A percentile compares a stretch with the other conserved stretches of the same genome.
These are phyloP conservation scores for Hetaerina americana DNA, from an alignment of 1,140 invertebrate genomes.

Conservation along the genomic window DNA sequence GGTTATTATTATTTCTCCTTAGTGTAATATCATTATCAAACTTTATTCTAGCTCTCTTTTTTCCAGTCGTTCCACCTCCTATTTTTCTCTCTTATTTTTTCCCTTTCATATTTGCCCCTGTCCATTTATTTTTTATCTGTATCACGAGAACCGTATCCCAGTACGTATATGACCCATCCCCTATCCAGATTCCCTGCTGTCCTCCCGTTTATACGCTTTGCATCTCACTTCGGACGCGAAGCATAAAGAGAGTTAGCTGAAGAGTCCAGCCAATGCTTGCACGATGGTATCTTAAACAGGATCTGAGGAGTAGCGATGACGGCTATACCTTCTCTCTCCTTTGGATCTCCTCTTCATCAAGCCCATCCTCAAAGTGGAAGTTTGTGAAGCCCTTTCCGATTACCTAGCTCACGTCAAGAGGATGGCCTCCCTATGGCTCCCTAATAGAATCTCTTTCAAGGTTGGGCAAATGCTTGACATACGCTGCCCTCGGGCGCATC, in stretches of 20 bases:
- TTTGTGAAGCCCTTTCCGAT: too few relatives aligned
- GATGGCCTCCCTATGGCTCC: too few relatives aligned
- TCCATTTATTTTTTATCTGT: too few relatives aligned
- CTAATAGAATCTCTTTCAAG: too few relatives aligned
- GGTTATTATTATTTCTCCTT: too few relatives aligned
- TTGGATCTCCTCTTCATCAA: too few relatives aligned
- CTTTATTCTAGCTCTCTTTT: too few relatives aligned
- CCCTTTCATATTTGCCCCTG: background rate
- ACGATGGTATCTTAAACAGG: background rate
- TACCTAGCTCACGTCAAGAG: too few relatives aligned
- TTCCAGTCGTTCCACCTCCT: background rate
- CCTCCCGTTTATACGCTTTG: background rate
- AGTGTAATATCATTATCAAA: too few relatives aligned
- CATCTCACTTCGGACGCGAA: background rate
- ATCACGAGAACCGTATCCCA: background rate
- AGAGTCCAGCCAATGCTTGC: background rate
- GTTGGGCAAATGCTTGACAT: too few relatives aligned
- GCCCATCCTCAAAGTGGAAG: too few relatives aligned
- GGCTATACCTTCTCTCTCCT: background rate
- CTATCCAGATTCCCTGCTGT: background rate
- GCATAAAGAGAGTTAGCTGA: background rate
- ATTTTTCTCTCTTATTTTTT: background rate
- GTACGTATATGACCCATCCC: background rate
- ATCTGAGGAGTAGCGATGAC: background rate
- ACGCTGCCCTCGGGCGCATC: too few relatives aligned